A percentile compares a stretch with the other conserved stretches of the same genome.
Conservation (phyloP, 1,140 invertebrate genomes). For the Lerema accius region DNA sequence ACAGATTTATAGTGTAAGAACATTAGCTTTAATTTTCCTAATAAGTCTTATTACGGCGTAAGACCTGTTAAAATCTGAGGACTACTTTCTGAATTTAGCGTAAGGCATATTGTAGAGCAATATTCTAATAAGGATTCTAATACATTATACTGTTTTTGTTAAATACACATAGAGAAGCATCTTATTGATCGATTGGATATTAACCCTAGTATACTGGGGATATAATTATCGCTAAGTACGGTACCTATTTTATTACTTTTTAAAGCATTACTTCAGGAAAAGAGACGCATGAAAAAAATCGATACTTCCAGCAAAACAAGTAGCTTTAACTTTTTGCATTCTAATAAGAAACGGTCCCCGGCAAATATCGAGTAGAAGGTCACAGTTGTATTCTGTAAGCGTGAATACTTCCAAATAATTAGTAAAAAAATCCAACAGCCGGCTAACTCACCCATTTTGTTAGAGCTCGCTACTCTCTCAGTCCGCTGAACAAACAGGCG, state of each 20-base stretch:
- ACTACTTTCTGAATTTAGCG: no score
- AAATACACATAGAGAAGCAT: no score
- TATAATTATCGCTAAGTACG: no score
- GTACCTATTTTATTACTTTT: no score
- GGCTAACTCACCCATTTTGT: constrained; percentile 74
- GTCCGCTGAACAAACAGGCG: constrained; percentile 42
- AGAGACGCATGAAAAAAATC: constrained; percentile 70
- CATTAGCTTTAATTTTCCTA: neutral
- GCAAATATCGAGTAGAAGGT: constrained; percentile 11
- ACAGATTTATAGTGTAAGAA: neutral
- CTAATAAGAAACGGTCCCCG: constrained; percentile 20
- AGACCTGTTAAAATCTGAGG: no score
- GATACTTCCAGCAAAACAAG: constrained; percentile 67
- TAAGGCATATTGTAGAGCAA: neutral
- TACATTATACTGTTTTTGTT: no score
- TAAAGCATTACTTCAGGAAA: no score
- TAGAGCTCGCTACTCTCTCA: constrained; percentile 40
- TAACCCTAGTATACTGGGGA: no score
- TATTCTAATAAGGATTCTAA: no score
- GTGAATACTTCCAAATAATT: constrained; percentile 4
- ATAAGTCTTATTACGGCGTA: neutral
- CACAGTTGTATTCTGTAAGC: constrained; percentile 13
- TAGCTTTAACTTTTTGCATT: constrained; percentile 8
- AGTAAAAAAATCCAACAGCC: constrained; percentile 42
- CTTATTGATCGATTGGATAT: no score